Conservation (phyloP, 2,113 vertebrate species). For the Oreocharis arfaki region DNA sequence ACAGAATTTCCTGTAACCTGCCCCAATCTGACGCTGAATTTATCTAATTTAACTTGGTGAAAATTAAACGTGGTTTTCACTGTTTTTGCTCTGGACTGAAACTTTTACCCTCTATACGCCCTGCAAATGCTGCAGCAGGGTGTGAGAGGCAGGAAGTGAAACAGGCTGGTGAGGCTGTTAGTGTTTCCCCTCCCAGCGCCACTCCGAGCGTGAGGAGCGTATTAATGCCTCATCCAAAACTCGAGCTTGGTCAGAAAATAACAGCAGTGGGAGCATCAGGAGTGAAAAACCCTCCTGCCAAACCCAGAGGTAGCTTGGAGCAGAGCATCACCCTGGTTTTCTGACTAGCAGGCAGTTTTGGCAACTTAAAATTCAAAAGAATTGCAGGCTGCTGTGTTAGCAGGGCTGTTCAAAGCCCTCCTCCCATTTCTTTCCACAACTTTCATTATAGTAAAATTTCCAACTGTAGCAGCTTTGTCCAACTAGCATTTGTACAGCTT, state of each 20-base stretch:
- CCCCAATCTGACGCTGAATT: background rate
- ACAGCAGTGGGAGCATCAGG: fast-evolving
- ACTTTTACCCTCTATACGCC: fast-evolving
- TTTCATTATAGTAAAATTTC: background rate
- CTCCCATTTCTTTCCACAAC: background rate
- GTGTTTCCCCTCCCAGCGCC: background rate
- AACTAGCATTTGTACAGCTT: background rate
- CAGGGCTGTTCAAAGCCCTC: background rate
- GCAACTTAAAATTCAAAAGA: background rate
- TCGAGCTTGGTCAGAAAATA: background rate
- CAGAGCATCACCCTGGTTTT: background rate
- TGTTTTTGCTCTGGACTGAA: constrained; percentile 1
- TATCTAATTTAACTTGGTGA: background rate
- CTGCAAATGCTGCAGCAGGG: background rate
- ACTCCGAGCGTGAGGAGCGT: background rate
- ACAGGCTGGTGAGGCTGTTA: background rate
- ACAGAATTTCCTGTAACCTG: background rate
- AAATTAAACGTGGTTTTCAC: background rate
- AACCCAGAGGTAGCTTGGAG: background rate
- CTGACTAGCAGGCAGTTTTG: background rate
- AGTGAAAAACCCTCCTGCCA: background rate
- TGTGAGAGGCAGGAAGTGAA: constrained; percentile 59
- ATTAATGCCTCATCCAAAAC: background rate
- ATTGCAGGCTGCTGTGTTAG: background rate
- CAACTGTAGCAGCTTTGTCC: background rate